Percentiles rank a stretch among this genome's conserved stretches.
phyloP scores from a whole-genome alignment of 2,888 invertebrate genomes.

The Cerceris ruficornis region DNA sequence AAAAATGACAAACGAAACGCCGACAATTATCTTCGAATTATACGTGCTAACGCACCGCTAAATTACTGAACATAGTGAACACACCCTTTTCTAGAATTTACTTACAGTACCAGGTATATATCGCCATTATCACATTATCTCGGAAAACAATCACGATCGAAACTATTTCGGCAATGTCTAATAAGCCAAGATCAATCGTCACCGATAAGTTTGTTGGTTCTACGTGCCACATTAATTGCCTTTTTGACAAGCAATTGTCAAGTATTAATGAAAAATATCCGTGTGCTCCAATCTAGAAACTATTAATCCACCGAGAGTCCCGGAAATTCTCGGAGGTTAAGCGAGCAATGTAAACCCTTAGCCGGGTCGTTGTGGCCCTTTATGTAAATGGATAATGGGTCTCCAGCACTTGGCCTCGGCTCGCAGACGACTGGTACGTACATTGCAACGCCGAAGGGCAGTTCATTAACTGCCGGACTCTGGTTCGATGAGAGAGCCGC shows the following conservation, averaged over 20 bases:
- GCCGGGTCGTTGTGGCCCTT: constrained; percentile 50
- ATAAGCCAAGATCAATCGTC: too few species aligned
- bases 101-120: too few species aligned
- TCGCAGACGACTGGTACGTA: constrained; percentile 56
- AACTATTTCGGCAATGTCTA: too few species aligned
- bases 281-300: neutral
- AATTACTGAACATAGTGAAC: too few species aligned
- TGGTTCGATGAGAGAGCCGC: constrained; percentile 64
- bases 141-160: too few species aligned
- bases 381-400: constrained; percentile 68
- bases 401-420: constrained; percentile 50
- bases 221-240: neutral
- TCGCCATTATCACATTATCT: too few species aligned
- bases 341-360: constrained; percentile 48
- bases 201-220: neutral
- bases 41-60: too few species aligned
- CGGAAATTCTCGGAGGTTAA: constrained; percentile 39
- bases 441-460: constrained; percentile 65
- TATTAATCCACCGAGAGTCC: constrained; percentile 23
- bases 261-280: neutral
- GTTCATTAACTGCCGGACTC: constrained; percentile 72
- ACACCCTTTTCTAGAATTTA: too few species aligned
- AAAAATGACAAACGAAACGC: too few species aligned
- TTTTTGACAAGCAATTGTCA: neutral
- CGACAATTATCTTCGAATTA: too few species aligned